Percentiles rank a stretch among this genome's conserved stretches.
Evolutionary conservation across 2,797 vertebrate genomes (phyloP).

Genomic region (Lithobates sylvaticus): DNA sequence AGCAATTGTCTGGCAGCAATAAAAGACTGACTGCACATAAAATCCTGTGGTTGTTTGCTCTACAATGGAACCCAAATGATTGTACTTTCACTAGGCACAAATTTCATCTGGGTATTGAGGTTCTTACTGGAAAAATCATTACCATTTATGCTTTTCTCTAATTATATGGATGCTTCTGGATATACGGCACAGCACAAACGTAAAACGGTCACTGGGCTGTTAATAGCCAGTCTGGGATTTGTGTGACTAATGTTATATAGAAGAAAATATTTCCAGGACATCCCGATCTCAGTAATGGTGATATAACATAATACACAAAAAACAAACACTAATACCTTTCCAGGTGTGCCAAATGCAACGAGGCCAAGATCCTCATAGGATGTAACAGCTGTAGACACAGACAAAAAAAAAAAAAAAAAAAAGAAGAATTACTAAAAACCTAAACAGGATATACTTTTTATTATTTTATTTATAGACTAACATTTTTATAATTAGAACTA

Average conservation of each 20-base stretch:
- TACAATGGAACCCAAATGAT: slow-evolving; percentile 27
- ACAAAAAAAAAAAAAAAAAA: too few species aligned
- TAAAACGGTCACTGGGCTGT: background rate
- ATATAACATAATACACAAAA: background rate
- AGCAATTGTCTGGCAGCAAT: background rate
- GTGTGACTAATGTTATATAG: background rate
- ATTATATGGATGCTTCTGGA: slow-evolving; percentile 11
- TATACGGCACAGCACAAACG: background rate
- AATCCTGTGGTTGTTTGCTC: slow-evolving; percentile 22
- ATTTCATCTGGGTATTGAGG: slow-evolving; percentile 28
- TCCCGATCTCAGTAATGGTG: background rate
- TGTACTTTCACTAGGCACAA: background rate
- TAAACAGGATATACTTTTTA: background rate
- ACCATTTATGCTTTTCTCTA: slow-evolving; percentile 1
- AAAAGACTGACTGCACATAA: slow-evolving; percentile 26
- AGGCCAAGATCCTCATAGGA: slow-evolving; percentile 92
- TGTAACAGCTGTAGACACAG: slow-evolving; percentile 80
- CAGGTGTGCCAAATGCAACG: slow-evolving; percentile 85
- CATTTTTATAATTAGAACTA: too few species aligned
- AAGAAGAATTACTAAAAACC: background rate
- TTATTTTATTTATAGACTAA: background rate
- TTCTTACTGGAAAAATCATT: slow-evolving; percentile 16
- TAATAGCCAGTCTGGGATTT: background rate
- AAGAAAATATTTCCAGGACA: background rate
- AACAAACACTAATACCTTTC: slow-evolving; percentile 78